Evolutionary conservation across 2,888 invertebrate genomes (phyloP), one percentile per base, ranked within the genome.

Genomic region (Lasius fuliginosus): DNA sequence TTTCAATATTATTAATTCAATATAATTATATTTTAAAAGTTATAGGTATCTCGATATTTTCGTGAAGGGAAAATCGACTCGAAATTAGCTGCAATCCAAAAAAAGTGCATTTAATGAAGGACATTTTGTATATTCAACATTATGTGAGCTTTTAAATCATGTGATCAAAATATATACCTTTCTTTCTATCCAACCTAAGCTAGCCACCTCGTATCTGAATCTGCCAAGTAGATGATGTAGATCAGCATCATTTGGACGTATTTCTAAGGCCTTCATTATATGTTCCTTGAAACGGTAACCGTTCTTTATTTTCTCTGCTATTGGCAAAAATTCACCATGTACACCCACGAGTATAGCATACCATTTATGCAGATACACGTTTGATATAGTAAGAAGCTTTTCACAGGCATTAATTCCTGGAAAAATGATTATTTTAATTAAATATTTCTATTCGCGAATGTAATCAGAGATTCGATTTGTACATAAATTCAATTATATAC

Each of bases 321-420:
- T 95, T 0, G 96, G 95, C 77, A 96, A 95, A 92, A 95, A 96
- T 82, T 97, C 96, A 46, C 96, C 96, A 74, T 96, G 94, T 68
- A 96, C 95, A 23, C 97, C 97, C 69, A 97, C 92, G 18, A 97
- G 95, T 69, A 97, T 96, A 2, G 97, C 97, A 93, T 95, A 96
- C 97, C 97, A 97, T 94, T 97, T 97, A 94, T 97, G 97, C 23
- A 96, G 96, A 90, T 97, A 96, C 0, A 96, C 95, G 90, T 96
- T 95, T 30, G 95, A 92, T 1, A 95, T 93, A 68, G 95, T 92
- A 36, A 97, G 92, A 30, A 97, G 96, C 84, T 94, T 93, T 76
- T 95, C 94, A 76, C 97, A 97, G 85, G 95, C 95, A 56, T 96
- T 95, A 68, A 96, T 95, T 68, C 97, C 76, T 76, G 4, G 46